These are phyloP conservation scores for Lutjanus campechanus DNA, from an alignment of 2,797 vertebrate genomes.

Conservation along the genomic window DNA sequence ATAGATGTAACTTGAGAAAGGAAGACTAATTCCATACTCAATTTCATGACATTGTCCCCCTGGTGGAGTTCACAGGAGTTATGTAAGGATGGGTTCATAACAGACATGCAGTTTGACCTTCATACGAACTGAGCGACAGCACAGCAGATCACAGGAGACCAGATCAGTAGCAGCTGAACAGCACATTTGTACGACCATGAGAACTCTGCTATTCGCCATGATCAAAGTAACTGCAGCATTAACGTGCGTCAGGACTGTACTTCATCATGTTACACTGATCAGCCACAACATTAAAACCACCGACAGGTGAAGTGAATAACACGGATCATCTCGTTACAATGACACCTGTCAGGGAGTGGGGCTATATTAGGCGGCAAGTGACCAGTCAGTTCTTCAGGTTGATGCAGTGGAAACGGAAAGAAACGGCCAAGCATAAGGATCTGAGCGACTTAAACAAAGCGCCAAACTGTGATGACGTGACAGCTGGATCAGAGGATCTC, in stretches of 20 bases:
- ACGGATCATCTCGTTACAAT: no score
- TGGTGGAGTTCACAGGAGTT: conserved; percentile 6
- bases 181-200: not conserved
- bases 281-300: no score
- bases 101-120: conserved; percentile 9
- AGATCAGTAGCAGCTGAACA: conserved; percentile 1
- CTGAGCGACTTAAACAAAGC: no score
- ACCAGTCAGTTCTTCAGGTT: no score
- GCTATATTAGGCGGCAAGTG: no score
- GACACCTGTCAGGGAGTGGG: no score
- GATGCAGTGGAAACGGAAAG: no score
- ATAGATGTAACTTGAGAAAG: not conserved
- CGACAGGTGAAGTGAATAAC: no score
- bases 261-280: not conserved
- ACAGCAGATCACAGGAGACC: conserved; percentile 7
- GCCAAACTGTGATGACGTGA: no score
- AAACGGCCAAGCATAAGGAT: no score
- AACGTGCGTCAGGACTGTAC: not conserved
- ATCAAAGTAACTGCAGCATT: not conserved
- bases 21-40: not conserved
- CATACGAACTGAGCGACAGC: not conserved
- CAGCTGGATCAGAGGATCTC: no score
- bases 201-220: no score
- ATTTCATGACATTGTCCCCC: not conserved
- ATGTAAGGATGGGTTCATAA: conserved; percentile 5